Evolutionary conservation across 2,888 invertebrate species (phyloP).

Genomic region (Clepsis dumicolana): DNA sequence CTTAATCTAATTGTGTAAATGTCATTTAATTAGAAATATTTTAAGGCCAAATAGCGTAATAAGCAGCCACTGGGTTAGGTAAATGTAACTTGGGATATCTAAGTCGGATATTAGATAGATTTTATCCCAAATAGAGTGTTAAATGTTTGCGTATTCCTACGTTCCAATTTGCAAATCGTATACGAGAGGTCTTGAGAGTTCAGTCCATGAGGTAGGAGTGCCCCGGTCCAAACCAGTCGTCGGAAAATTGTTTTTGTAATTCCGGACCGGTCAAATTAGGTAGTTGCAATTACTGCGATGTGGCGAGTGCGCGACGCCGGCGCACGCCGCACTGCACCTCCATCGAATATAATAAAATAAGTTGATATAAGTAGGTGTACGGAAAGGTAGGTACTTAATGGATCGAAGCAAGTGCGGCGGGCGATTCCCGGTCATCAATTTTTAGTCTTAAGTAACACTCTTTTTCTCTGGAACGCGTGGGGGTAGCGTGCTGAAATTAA

Average conservation of each 20-base stretch:
- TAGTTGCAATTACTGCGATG: slow-evolving; percentile 31
- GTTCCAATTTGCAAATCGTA: background rate
- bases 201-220: background rate
- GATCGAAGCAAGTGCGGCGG: background rate
- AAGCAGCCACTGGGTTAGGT: no score
- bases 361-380: background rate
- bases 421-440: background rate
- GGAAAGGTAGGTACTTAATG: background rate
- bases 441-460: background rate
- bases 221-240: slow-evolving; percentile 35
- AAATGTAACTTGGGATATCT: no score
- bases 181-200: background rate
- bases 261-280: slow-evolving; percentile 38
- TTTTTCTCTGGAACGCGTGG: no score
- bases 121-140: background rate
- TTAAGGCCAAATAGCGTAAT: no score
- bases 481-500: no score
- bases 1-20: no score
- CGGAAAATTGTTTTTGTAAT: slow-evolving; percentile 40
- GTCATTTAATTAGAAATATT: no score
- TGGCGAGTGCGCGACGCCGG: slow-evolving; percentile 7
- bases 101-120: background rate
- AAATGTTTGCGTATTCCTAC: background rate
- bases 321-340: background rate
- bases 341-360: background rate